phyloP scores from a whole-genome alignment of 2,113 vertebrate species.

The Zapornia atra region DNA sequence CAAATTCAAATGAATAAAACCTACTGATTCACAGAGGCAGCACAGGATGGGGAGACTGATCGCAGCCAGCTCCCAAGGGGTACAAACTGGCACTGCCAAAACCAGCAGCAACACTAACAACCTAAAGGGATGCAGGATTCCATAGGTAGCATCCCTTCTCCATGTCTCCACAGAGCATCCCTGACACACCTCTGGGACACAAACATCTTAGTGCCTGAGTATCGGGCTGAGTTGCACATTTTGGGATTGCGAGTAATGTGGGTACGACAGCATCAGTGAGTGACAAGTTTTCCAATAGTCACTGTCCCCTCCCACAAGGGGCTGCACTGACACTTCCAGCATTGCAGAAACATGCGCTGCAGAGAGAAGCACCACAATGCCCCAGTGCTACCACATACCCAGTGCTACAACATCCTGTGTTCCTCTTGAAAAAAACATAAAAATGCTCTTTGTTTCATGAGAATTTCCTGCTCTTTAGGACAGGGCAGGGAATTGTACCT shows the following conservation, averaged over 20 bases:
- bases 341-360: not conserved
- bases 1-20: not conserved
- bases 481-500: not conserved
- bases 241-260: rapidly evolving
- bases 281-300: not conserved
- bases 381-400: not conserved
- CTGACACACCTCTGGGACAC: not conserved
- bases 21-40: not conserved
- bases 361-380: not conserved
- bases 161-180: not conserved
- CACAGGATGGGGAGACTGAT: not conserved
- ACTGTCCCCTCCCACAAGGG: not conserved
- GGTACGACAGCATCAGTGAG: not conserved
- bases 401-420: too few species aligned
- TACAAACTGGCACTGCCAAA: not conserved
- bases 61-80: not conserved
- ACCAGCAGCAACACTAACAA: not conserved
- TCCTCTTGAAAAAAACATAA: not conserved
- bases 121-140: not conserved
- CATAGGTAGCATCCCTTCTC: not conserved
- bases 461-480: not conserved
- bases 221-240: not conserved
- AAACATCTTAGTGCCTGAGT: rapidly evolving
- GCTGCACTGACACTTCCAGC: not conserved
- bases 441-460: not conserved